Base-by-base conservation (phyloP, 2,113 vertebrate species). In the Callithrix jacchus region DNA sequence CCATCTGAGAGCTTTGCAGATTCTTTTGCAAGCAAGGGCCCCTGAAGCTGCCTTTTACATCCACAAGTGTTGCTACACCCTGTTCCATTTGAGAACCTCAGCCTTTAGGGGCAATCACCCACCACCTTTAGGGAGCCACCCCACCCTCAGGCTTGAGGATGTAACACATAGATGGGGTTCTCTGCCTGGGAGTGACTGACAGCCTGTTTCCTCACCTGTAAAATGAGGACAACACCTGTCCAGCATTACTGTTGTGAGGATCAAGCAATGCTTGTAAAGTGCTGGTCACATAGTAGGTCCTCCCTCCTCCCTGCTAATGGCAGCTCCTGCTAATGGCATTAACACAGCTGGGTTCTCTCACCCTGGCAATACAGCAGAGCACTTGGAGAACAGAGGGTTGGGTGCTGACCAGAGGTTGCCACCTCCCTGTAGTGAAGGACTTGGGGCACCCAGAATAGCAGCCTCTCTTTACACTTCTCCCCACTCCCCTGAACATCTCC, bases 271-370 rank as follows among this genome's bases (percentile, higher is more conserved):
- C 40, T 40, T 83, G 6, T 35, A 20, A 79, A 56, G 8, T 6
- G 6, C 52, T 25, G 32, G 77, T 82, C 52, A 16, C 21, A 8
- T 3, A 66, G 52, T 14, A 52, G 40, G 21, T 32, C 1, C 49
- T 54, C 20, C 68, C 32, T 2, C 0, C 11, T 42, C 6, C 35
- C 73, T 42, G 1, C 25, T 14, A 2, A 2, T 35, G 1, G 52
- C 2, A 18, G 20, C 61, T 82, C n/a, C n/a, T 9, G 4, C 58
- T 56, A 70, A 8, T 23, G 35, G 40, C 2, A 3, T 27, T 6
- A 49, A 25, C 71, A 74, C 18, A 5, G 25, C 40, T 9, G 73
- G 35, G 27, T 17, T 42, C 52, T n/a, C 27, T n/a, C 25, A 10
- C 74, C 17, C 71, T 11, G 27, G 23, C 3, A 40, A 49, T 0